These are phyloP conservation scores for Aphrocallistes beatrix DNA, from an alignment of 37 sponge, comb jelly and placozoan genomes.

Conservation along the genomic window DNA sequence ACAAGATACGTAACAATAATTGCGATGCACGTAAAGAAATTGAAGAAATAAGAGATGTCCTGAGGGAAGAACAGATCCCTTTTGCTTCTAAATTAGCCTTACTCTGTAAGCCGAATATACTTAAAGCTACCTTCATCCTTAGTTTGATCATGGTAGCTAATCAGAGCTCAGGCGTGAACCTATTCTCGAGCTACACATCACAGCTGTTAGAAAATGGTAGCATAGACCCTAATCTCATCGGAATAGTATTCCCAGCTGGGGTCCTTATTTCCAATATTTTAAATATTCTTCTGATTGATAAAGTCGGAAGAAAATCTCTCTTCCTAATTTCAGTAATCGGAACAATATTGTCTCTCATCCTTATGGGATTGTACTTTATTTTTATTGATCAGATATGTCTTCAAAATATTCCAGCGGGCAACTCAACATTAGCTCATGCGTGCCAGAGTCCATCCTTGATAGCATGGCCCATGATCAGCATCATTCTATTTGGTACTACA, in stretches of 20 bases:
- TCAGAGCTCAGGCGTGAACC: not conserved
- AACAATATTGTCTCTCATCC: not conserved
- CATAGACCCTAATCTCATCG: not conserved
- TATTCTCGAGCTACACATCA: not conserved
- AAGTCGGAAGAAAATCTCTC: not conserved
- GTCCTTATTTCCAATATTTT: not conserved
- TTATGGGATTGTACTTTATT: not conserved
- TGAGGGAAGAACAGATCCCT: not conserved
- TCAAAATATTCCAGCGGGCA: not conserved
- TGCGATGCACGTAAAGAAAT: not conserved
- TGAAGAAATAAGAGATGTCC: not conserved
- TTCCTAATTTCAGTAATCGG: not conserved
- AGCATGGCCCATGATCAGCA: not conserved
- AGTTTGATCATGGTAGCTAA: not conserved
- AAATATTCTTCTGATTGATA: not conserved
- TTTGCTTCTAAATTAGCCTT: not conserved
- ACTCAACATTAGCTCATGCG: not conserved
- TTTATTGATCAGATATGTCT: not conserved
- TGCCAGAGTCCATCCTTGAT: not conserved
- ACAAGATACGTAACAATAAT: not conserved
- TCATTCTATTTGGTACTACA: not conserved
- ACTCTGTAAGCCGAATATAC: not conserved
- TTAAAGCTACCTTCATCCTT: not conserved
- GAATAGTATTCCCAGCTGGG: not conserved
- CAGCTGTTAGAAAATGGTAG: not conserved